Base-by-base conservation (phyloP, 1,140 invertebrate species). In the Bombus confusus region DNA sequence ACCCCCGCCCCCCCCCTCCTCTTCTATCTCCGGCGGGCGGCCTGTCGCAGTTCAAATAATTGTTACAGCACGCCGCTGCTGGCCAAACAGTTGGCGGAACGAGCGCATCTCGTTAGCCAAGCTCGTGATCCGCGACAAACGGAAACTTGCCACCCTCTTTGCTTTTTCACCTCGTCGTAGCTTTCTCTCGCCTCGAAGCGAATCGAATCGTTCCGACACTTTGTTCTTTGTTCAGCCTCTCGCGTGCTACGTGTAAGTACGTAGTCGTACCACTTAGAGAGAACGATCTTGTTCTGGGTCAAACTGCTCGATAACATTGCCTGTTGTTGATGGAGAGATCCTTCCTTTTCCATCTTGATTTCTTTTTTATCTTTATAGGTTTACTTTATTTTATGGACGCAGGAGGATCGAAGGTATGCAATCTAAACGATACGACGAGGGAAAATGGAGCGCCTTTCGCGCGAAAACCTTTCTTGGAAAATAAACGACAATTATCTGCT, bases 61-160 rank as follows among this genome's bases (percentile, higher is more conserved):
- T 79, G 87, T 88, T 69, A 80, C 87, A 74, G 80, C 72, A 68
- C 71, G 81, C 84, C 71, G 79, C 73, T 86, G 86, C 78, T 88
- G 87, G 78, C 64, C 88, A 89, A 89, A 89, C 88, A 88, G 77
- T 52, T 86, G 62, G 80, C 79, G 87, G 76, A 89, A 89, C 87
- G 88, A 89, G 83, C 80, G 77, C 87, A 81, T 89, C 88, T 89
- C 88, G 88, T 89, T 89, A 89, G 62, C 80, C 66, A 12, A 43
- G 34, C 68, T 41, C 83, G 84, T 83, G 83, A 80, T 85, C 78
- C 78, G 57, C 79, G 79, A 66, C 71, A 85, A 68, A 62, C 62
- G 69, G 84, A 80, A 74, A 57, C 68, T 80, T 43, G 28, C 78
- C 37, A 43, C 43, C 22, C 37, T 31, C 22, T 12, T 31, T 39